These are phyloP conservation scores for Anaspis maculata DNA, from an alignment of 2,888 invertebrate species.

Conservation along the genomic window DNA sequence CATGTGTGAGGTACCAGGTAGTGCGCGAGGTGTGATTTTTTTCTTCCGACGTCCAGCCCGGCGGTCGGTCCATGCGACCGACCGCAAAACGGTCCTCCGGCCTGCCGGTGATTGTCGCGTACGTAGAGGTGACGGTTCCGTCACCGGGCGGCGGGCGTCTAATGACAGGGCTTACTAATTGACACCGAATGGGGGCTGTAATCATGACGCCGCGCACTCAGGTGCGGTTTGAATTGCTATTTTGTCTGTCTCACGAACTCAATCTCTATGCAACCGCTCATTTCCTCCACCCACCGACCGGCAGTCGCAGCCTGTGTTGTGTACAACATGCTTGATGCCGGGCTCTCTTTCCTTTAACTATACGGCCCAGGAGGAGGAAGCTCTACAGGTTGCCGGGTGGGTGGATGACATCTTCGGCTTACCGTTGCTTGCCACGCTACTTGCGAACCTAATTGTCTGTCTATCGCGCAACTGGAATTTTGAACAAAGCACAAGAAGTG, in stretches of 20 bases:
- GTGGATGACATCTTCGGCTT: conserved; percentile 14
- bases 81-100: neutral
- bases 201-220: conserved; percentile 37
- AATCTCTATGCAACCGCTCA: conserved; percentile 38
- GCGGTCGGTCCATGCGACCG: no score
- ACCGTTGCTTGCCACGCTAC: conserved; percentile 11
- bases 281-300: conserved; percentile 17
- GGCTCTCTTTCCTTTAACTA: no score
- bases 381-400: conserved; percentile 4
- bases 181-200: conserved; percentile 41
- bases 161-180: conserved; percentile 43
- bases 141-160: conserved; percentile 33
- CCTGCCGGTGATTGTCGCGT: neutral
- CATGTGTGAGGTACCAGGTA: no score
- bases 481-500: no score
- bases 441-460: conserved; percentile 10
- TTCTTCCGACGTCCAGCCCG: no score
- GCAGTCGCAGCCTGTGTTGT: no score
- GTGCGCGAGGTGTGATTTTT: no score
- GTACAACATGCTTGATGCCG: no score
- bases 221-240: conserved; percentile 39
- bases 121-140: conserved; percentile 30
- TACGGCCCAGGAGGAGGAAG: no score
- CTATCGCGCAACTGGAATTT: conserved; percentile 10
- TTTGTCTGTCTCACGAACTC: conserved; percentile 40